These are phyloP conservation scores for Chauna torquata DNA, from an alignment of 2,113 vertebrate species.

Conservation along the genomic window DNA sequence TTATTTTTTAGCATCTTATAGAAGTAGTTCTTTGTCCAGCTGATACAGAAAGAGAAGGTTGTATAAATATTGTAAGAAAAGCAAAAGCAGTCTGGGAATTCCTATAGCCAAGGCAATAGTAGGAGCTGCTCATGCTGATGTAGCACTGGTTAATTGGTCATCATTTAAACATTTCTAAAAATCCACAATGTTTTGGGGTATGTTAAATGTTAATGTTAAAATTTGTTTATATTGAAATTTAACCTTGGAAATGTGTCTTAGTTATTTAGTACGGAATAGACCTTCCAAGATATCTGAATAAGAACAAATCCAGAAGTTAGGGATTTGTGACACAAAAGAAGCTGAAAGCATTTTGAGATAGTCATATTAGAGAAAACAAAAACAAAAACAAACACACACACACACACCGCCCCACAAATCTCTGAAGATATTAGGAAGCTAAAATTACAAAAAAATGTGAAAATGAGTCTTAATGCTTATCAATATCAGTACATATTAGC, in stretches of 20 bases:
- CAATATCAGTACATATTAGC: not conserved
- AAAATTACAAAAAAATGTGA: not conserved
- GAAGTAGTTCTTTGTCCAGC: constrained; percentile 38
- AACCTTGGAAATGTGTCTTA: not conserved
- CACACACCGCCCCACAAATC: not conserved
- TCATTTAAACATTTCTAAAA: not conserved
- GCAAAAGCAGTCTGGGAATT: constrained; percentile 46
- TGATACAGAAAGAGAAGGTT: constrained; percentile 26
- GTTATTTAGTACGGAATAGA: not conserved
- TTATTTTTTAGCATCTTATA: constrained; percentile 18
- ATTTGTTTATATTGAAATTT: not conserved
- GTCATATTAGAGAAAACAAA: not conserved
- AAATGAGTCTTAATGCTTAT: not conserved
- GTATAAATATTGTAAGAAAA: constrained; percentile 5
- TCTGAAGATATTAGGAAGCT: not conserved
- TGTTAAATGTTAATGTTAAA: no score
- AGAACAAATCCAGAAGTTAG: not conserved
- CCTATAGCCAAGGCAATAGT: constrained; percentile 19
- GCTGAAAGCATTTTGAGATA: not conserved
- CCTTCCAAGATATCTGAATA: not conserved
- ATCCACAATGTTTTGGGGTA: not conserved
- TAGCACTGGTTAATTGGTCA: constrained; percentile 46
- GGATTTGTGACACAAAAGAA: not conserved
- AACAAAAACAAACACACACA: not conserved
- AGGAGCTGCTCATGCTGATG: constrained; percentile 38